Percentiles rank a stretch among this genome's conserved stretches.
Conservation (phyloP, 2,113 vertebrate genomes). For the Willisornis vidua region DNA sequence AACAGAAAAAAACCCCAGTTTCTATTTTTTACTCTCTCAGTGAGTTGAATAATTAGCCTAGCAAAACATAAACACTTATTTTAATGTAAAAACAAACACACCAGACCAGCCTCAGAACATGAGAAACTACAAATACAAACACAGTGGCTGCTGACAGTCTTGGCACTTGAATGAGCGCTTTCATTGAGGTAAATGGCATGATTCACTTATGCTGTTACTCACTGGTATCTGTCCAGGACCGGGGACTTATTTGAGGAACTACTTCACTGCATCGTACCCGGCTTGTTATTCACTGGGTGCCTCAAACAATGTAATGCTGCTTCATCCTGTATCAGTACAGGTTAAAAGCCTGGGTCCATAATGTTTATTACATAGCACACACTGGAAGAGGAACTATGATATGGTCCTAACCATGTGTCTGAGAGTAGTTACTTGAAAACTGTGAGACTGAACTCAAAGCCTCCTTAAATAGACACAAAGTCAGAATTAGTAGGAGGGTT, state of each 20-base stretch:
- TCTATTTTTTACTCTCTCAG: neutral
- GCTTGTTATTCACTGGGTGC: neutral
- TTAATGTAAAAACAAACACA: neutral
- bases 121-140: neutral
- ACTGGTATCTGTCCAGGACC: neutral
- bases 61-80: neutral
- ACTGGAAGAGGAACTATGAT: neutral
- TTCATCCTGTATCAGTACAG: neutral
- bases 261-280: neutral
- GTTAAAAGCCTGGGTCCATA: neutral
- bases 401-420: neutral
- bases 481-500: neutral
- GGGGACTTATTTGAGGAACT: neutral
- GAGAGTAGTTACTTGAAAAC: neutral
- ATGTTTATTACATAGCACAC: neutral
- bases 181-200: neutral
- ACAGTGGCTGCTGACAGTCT: neutral
- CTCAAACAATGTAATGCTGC: neutral
- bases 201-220: neutral
- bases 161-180: neutral
- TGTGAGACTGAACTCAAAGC: neutral
- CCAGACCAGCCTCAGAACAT: neutral
- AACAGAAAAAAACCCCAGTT: rapidly evolving
- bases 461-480: neutral
- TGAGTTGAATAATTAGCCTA: neutral